phyloP scores from a whole-genome alignment of 2,888 invertebrate genomes.

The Leistus spinibarbis region DNA sequence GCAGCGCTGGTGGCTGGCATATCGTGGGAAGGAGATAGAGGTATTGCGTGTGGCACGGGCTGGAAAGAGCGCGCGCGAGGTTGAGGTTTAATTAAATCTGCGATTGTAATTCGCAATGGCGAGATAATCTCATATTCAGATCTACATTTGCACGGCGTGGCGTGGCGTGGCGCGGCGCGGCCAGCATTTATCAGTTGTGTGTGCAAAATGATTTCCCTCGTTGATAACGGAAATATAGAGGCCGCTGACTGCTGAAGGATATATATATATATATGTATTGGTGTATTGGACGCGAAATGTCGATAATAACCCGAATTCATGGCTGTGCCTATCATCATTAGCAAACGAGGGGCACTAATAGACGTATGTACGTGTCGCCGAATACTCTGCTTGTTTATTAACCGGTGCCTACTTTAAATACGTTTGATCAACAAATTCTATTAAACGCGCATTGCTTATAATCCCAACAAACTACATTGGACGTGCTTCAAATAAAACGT shows the following conservation, averaged over 20 bases:
- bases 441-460: no score
- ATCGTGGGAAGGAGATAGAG: background rate
- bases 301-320: background rate
- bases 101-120: conserved; percentile 51
- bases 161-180: background rate
- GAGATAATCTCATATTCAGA: conserved; percentile 50
- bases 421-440: no score
- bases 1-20: conserved; percentile 31
- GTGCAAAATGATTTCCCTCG: conserved; percentile 7
- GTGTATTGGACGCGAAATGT: background rate
- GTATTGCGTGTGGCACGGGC: background rate
- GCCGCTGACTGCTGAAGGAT: background rate
- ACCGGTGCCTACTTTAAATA: background rate
- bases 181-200: conserved; percentile 18
- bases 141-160: conserved; percentile 45
- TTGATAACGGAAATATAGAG: background rate
- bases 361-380: background rate
- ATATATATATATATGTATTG: background rate
- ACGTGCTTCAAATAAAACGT: no score
- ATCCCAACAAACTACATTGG: no score
- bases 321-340: background rate
- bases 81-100: conserved; percentile 52
- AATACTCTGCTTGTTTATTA: no score
- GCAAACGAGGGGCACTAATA: background rate
- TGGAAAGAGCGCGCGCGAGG: conserved; percentile 1